These are phyloP conservation scores for Sebastes trivittatus DNA, from an alignment of 2,797 vertebrate species.

Conservation along the genomic window DNA sequence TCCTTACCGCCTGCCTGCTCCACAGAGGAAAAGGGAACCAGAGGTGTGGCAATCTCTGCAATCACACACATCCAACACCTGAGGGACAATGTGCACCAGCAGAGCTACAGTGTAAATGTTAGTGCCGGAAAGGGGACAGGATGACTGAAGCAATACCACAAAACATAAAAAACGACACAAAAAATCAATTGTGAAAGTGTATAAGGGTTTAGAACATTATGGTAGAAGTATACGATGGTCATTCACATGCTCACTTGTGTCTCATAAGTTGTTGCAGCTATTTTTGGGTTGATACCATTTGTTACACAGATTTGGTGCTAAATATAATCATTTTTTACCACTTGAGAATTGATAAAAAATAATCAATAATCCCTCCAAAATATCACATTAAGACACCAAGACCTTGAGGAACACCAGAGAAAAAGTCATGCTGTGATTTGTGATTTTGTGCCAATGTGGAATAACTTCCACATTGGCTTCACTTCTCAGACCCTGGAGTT, in stretches of 20 bases:
- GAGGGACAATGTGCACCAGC: not conserved
- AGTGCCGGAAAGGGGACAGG: not conserved
- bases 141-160: not conserved
- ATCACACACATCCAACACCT: not conserved
- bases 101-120: not conserved
- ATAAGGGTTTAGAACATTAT: not conserved
- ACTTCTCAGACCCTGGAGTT: too few relatives aligned
- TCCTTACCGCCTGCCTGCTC: slow-evolving; percentile 12
- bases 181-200: not conserved
- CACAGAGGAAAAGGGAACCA: slow-evolving; percentile 21
- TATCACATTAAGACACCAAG: too few relatives aligned
- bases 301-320: too few relatives aligned
- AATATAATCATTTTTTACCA: too few relatives aligned
- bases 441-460: too few relatives aligned
- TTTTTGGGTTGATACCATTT: too few relatives aligned
- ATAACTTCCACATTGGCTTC: too few relatives aligned
- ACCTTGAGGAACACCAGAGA: too few relatives aligned
- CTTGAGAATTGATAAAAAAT: too few relatives aligned
- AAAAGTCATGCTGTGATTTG: too few relatives aligned
- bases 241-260: not conserved
- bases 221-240: not conserved
- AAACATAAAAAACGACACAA: not conserved
- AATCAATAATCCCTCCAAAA: fast-evolving
- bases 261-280: too few relatives aligned
- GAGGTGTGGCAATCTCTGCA: slow-evolving; percentile 21